Evolutionary conservation across 2,888 invertebrate species (phyloP), one percentile per base, ranked within the genome.

Genomic region (Sympetrum striolatum): DNA sequence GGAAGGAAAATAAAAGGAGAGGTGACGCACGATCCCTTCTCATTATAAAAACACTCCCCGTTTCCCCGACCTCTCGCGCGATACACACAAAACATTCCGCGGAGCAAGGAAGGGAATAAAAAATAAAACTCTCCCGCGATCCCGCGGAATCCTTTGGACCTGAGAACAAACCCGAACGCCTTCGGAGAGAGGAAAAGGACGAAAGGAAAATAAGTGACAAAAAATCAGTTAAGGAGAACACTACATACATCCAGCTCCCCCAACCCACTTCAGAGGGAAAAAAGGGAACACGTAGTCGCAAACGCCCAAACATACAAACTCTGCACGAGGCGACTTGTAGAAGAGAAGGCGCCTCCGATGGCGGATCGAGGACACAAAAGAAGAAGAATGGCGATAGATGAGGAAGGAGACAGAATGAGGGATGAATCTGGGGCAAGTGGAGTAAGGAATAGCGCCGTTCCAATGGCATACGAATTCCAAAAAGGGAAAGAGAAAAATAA

Each of bases 131-230:
- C 60, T 8, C 86, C 18, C 86, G 37, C 58, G 31, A 22, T 6
- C 86, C 14, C 86, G 60, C 86, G 14, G 53, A 86, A 86, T 86
- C 86, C 86, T 64, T 60, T 86, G 60, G 64, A 86, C 86, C 58
- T 60, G 86, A 60, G 86, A 86, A 86, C 86, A 86, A 86, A 86
- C 86, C 86, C 60, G 64, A 60, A 86, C 60, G 58, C 86, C 60
- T 86, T 60, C 60, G 18, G 58, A 10, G 22, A 35, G 22, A 22
- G 25, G 15, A 18, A 22, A n/a, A 53, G 81, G 35, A 31, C 8
- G 60, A 64, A 37, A 86, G 53, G 60, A 35, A 37, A 31, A 18
- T 35, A 58, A 82, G 82, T 35, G 37, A 86, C 60, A 86, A 86
- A 86, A 86, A 60, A 60, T 31, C 86, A 86, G 35, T 86, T 60